Evolutionary conservation across 2,113 vertebrate genomes (phyloP), one percentile per base, ranked within the genome.

Genomic region (Oophaga pumilio): DNA sequence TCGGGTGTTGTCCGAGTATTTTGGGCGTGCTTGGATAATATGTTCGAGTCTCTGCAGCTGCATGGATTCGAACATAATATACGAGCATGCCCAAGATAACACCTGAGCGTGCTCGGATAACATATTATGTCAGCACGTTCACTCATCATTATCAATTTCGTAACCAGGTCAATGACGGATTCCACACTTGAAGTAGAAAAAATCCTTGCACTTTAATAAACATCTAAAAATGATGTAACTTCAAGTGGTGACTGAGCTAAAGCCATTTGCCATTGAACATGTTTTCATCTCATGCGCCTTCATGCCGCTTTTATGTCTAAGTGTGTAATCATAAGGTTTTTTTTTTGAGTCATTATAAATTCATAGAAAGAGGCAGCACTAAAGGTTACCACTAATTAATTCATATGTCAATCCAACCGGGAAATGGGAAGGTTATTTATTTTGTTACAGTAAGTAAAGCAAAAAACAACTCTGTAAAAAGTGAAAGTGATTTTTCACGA

Each of bases 391-490:
- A 9, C 59, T 66, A 14, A 66, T 86, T 78, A 78, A 78, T 78
- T 64, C 14, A 78, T 78, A 68, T 56, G 59, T 86, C 85, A 86
- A 78, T 78, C 74, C 59, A 18, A 78, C 74, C 57, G 76, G 85
- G 74, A 86, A 77, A 86, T 76, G 49, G 50, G 62, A 78, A 78
- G 59, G 57, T 86, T 86, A 68, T 86, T 86, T 86, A 68, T 86
- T 86, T 78, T 77, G 33, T 78, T 56, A 68, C n/a, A 68, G 49
- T 86, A 68, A 79, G 57, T 85, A 49, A 59, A 60, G 71, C 20
- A 74, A 85, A 85, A 76, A 85, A 49, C 57, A 33, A 81, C 71
- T 76, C 12, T 11, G 22, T 76, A 76, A 78, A 77, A 85, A 33
- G 10, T 11, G 15, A 9, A 53, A 50, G 24, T 74, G 50, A 87